Percentiles rank a stretch among this genome's conserved stretches.
Conservation (phyloP, 2,888 invertebrate genomes). For the Caenorhabditis uteleia region DNA sequence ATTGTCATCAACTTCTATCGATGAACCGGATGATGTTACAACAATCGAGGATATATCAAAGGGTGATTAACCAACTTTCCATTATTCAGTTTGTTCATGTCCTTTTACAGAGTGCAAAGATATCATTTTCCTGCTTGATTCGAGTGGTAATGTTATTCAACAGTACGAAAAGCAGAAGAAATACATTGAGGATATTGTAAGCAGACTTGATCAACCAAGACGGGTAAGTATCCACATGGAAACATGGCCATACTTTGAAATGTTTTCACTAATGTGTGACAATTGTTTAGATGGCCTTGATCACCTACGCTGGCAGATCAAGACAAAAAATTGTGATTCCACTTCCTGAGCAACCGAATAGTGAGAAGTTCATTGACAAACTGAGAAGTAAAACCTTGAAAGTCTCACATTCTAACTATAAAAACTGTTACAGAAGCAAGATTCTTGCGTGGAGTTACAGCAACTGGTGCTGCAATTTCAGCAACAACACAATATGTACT, state of each 20-base stretch:
- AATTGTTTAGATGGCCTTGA: slow-evolving; percentile 37
- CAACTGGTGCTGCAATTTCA: slow-evolving; percentile 51
- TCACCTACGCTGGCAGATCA: slow-evolving; percentile 44
- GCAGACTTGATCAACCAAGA: slow-evolving; percentile 18
- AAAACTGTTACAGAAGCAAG: slow-evolving; percentile 38
- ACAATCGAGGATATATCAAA: slow-evolving; percentile 6
- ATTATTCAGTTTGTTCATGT: too few species aligned
- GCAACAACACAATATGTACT: slow-evolving; percentile 40
- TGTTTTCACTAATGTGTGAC: not conserved
- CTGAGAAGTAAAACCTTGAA: slow-evolving; percentile 27
- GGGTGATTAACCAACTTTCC: slow-evolving; percentile 3
- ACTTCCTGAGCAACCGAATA: slow-evolving; percentile 29
- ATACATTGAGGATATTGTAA: slow-evolving; percentile 40
- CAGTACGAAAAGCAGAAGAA: slow-evolving; percentile 50
- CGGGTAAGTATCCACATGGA: slow-evolving; percentile 34
- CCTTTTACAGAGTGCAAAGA: slow-evolving; percentile 45
- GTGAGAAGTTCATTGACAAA: slow-evolving; percentile 32
- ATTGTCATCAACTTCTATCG: too few species aligned
- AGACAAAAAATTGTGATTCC: slow-evolving; percentile 47
- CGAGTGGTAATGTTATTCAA: slow-evolving; percentile 46
- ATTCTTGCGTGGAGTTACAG: slow-evolving; percentile 54
- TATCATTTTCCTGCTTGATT: slow-evolving; percentile 47
- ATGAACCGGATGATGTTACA: too few species aligned
- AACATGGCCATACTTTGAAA: not conserved
- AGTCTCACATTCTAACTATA: not conserved